Conservation (phyloP, 2,113 vertebrate genomes). For the Grus americana region DNA sequence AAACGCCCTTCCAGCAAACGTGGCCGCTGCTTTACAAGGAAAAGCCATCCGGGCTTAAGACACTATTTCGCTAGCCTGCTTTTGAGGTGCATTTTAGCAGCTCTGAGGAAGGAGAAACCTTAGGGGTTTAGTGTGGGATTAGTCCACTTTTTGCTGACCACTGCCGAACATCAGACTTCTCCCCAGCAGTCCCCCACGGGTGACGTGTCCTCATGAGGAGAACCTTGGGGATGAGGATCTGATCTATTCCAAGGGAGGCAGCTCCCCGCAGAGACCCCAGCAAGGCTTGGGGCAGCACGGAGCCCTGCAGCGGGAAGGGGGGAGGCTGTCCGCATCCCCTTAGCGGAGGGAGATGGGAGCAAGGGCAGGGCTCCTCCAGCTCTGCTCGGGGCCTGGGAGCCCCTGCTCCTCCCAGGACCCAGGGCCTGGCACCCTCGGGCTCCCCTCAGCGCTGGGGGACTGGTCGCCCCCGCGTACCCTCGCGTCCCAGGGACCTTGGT, state of each 20-base stretch:
- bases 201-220: fast-evolving
- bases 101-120: not conserved
- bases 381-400: not conserved
- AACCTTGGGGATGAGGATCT: fast-evolving
- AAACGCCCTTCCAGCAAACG: not conserved
- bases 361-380: not conserved
- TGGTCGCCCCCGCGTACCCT: fast-evolving
- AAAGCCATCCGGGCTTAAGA: fast-evolving
- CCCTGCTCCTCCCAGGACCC: not conserved
- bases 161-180: not conserved
- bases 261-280: fast-evolving
- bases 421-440: not conserved
- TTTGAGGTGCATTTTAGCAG: not conserved
- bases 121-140: not conserved
- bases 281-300: not conserved
- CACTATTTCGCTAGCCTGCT: not conserved
- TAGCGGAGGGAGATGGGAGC: fast-evolving
- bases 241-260: fast-evolving
- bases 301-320: not conserved
- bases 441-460: not conserved
- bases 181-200: fast-evolving
- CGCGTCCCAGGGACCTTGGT: fast-evolving
- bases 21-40: fast-evolving
- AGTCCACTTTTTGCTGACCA: not conserved
- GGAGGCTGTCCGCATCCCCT: no score